Evolutionary conservation across 2,888 invertebrate species (phyloP).

Genomic region (Agonopterix subpropinquella): DNA sequence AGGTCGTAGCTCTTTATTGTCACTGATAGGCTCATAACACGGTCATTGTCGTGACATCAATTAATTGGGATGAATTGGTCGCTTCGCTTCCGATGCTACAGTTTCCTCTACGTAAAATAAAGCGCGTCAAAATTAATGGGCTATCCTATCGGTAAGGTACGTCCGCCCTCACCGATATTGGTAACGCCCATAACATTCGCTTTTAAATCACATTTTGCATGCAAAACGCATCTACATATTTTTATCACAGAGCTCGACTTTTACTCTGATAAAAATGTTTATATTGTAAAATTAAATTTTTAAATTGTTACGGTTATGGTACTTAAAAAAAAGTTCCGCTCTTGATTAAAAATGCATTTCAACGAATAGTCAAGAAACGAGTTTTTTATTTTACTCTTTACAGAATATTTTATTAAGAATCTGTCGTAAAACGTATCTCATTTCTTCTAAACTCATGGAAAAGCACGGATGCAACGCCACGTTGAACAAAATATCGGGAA

Average conservation of each 20-base stretch:
- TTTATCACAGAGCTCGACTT: background rate
- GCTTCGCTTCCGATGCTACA: constrained; percentile 25
- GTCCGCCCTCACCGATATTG: constrained; percentile 20
- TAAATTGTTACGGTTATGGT: too few species aligned
- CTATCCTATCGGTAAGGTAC: constrained; percentile 18
- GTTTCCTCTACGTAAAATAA: constrained; percentile 31
- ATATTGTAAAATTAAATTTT: background rate
- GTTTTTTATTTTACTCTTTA: too few species aligned
- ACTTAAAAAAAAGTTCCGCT: too few species aligned
- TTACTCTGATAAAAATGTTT: background rate
- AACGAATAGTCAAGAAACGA: too few species aligned
- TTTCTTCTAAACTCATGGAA: too few species aligned
- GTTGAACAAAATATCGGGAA: constrained; percentile 32
- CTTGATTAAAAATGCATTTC: too few species aligned
- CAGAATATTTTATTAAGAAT: too few species aligned
- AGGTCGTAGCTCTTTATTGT: constrained; percentile 20
- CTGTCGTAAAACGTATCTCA: too few species aligned
- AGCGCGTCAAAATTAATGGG: constrained; percentile 32
- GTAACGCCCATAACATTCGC: constrained; percentile 18
- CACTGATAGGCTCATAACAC: constrained; percentile 38
- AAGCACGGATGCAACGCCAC: background rate
- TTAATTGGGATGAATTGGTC: constrained; percentile 41
- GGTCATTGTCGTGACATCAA: constrained; percentile 44
- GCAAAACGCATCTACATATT: constrained; percentile 2
- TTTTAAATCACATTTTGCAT: constrained; percentile 15